Evolutionary conservation across 1,140 invertebrate genomes (phyloP).

Genomic region (Cydia strobilella): DNA sequence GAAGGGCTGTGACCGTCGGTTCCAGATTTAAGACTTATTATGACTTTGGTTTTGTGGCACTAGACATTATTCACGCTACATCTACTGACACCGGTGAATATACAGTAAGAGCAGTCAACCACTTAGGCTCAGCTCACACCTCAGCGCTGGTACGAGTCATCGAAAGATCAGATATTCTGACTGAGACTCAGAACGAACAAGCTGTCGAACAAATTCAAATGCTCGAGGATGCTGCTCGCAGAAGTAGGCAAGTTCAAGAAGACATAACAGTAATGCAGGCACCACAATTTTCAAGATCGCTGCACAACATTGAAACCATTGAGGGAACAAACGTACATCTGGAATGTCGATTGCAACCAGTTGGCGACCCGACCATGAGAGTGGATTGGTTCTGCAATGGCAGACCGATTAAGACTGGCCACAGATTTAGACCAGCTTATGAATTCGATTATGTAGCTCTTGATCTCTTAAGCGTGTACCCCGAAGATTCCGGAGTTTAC

Average conservation of each 20-base stretch:
- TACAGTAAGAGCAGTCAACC: slow-evolving; percentile 94
- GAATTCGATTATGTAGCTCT: slow-evolving; percentile 99
- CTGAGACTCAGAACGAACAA: slow-evolving; percentile 96
- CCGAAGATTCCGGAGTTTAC: slow-evolving; percentile 97
- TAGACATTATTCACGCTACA: slow-evolving; percentile 94
- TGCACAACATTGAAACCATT: slow-evolving; percentile 95
- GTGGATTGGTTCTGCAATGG: slow-evolving; percentile 99
- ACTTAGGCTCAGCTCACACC: slow-evolving; percentile 94
- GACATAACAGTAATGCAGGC: slow-evolving; percentile 90
- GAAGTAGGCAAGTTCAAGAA: slow-evolving; percentile 86
- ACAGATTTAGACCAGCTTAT: slow-evolving; percentile 96
- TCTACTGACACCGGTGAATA: slow-evolving; percentile 96
- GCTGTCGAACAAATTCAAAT: slow-evolving; percentile 96
- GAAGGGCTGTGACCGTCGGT: slow-evolving; percentile 91
- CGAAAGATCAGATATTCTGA: slow-evolving; percentile 91
- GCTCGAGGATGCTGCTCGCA: slow-evolving; percentile 92
- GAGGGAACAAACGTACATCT: slow-evolving; percentile 96
- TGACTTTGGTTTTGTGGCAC: slow-evolving; percentile 95
- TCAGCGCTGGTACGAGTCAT: slow-evolving; percentile 93
- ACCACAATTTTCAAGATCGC: slow-evolving; percentile 91
- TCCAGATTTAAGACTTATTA: slow-evolving; percentile 97
- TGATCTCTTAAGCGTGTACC: slow-evolving; percentile 97
- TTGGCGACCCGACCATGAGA: slow-evolving; percentile 96
- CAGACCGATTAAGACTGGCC: slow-evolving; percentile 91
- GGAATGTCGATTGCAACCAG: slow-evolving; percentile 95